Evolutionary conservation across 2,113 vertebrate species (phyloP), one percentile per base, ranked within the genome.

Genomic region (Seriola rivoliana): DNA sequence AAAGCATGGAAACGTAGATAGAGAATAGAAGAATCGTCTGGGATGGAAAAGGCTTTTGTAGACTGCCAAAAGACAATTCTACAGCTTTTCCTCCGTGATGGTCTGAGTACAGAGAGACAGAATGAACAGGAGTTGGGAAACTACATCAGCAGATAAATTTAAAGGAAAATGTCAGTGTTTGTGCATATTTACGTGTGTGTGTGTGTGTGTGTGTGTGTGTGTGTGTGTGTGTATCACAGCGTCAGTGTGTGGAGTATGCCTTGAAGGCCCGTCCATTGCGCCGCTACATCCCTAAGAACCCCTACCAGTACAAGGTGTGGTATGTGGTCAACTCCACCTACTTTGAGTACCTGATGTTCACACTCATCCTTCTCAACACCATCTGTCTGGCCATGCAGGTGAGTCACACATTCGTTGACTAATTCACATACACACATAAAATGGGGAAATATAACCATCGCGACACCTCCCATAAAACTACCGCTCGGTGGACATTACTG

Each of bases 361-460:
- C 98, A 42, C 97, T 99, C 92, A 99, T 99, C 95, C 95, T 99
- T 73, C 97, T 99, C 88, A 99, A 99, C 95, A 99, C 98, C 94
- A 99, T 99, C 96, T 99, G 98, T 93, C 94, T 99, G 95, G 98
- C 98, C 93, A 99, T 99, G 98, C 98, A 99, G 96, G 98, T 99
- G 86, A 96, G 95, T 88, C 48, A 14, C 14, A 44, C 29, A 36
- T 46, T 17, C 60, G 69, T 59, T 52, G 13, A 55, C 2, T 4
- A 29, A 34, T 5, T 16, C 46, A 60, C 50, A 17, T 34, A 32
- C 57, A 60, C 29, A 25, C 9, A 19, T 21, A 25, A 29, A 46
- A 36, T 63, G 10, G 38, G 21, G 4, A 25, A 52, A 40, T 32
- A 19, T 19, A n/a, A 11, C 32, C 29, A 5, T 19, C 17, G 10